Percentiles rank a stretch among this genome's conserved stretches.
These are phyloP conservation scores for Hydropsyche betteni DNA, from an alignment of 2,888 invertebrate species.

Conservation along the genomic window DNA sequence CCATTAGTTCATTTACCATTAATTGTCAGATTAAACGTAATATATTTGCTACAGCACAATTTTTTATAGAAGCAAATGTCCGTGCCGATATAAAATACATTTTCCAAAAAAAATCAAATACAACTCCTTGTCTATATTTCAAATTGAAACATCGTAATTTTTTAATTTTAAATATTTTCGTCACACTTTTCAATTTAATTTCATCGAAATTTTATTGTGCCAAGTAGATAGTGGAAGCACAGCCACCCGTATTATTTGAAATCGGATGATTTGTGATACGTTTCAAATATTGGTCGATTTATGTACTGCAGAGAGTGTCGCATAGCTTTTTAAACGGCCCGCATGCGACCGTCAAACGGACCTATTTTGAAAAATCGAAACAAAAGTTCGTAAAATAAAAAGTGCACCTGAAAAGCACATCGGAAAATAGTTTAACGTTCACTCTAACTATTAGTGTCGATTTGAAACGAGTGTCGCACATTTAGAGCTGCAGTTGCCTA, in stretches of 20 bases:
- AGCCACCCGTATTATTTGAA: too few relatives aligned
- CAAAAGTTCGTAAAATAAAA: not conserved
- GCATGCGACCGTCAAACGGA: not conserved
- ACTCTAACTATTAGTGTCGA: conserved; percentile 14
- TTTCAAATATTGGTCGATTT: not conserved
- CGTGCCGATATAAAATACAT: too few relatives aligned
- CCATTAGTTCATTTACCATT: conserved; percentile 25
- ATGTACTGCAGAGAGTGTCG: not conserved
- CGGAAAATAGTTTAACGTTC: conserved; percentile 16
- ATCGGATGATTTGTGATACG: too few relatives aligned
- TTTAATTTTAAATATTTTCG: too few relatives aligned
- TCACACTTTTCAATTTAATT: too few relatives aligned
- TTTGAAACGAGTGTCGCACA: conserved; percentile 11
- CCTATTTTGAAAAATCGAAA: not conserved
- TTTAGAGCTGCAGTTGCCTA: conserved; percentile 1
- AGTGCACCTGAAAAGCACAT: not conserved
- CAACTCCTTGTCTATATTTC: too few relatives aligned
- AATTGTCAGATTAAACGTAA: conserved; percentile 28
- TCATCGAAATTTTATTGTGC: too few relatives aligned
- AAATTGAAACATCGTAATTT: too few relatives aligned
- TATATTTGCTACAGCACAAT: not conserved
- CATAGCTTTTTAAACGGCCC: not conserved
- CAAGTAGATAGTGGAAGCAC: too few relatives aligned
- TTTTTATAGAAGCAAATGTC: not conserved
- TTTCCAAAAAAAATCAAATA: too few relatives aligned